Percentiles rank a stretch among this genome's conserved stretches.
phyloP scores from a whole-genome alignment of 2,888 invertebrate genomes.

The Habrosyne pyritoides region DNA sequence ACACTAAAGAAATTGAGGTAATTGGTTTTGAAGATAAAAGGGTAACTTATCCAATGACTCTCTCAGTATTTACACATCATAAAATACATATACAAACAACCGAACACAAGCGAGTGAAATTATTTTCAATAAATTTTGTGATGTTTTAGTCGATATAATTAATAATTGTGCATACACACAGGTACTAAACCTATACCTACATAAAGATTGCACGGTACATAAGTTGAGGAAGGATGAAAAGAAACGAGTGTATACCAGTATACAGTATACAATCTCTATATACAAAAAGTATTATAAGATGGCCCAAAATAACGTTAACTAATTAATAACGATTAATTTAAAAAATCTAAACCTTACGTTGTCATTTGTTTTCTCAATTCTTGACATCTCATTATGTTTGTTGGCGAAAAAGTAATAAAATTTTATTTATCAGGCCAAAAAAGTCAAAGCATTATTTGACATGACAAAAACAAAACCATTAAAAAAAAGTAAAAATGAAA shows the following conservation, averaged over 20 bases:
- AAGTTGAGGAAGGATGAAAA: constrained; percentile 30
- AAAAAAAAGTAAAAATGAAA: constrained; percentile 16
- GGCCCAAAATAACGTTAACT: constrained; percentile 1
- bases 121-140: constrained; percentile 45
- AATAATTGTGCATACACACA: constrained; percentile 46
- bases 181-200: constrained; percentile 58
- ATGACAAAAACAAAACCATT: neutral
- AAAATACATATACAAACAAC: constrained; percentile 31
- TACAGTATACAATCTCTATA: constrained; percentile 20
- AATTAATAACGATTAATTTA: neutral
- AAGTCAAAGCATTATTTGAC: neutral
- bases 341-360: neutral
- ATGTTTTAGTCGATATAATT: constrained; percentile 26
- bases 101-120: constrained; percentile 30
- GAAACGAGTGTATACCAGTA: constrained; percentile 8
- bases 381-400: neutral
- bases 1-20: constrained; percentile 82
- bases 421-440: neutral
- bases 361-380: neutral
- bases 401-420: neutral
- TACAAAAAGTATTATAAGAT: constrained; percentile 6
- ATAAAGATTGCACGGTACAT: constrained; percentile 64
- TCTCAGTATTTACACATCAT: constrained; percentile 74
- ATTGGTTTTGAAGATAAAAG: constrained; percentile 79
- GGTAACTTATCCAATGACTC: constrained; percentile 82